Conservation (phyloP, 2,888 invertebrate species). For the Crioceris asparagi region DNA sequence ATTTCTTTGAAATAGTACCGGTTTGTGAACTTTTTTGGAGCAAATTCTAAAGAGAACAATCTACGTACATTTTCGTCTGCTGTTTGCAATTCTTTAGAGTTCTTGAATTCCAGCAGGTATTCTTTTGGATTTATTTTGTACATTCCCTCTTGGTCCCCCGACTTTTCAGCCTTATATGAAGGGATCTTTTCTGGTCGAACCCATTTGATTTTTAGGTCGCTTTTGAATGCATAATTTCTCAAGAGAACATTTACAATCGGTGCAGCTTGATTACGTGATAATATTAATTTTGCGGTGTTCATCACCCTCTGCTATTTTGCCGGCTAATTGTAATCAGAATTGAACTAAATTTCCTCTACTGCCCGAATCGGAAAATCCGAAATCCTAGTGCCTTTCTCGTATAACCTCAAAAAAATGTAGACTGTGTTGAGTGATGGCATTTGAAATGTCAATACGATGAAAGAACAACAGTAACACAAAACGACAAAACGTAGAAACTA, state of each 20-base stretch:
- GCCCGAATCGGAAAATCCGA: no score
- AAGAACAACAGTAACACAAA: no score
- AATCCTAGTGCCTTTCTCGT: no score
- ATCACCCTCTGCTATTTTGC: no score
- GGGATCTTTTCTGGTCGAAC: conserved; percentile 58
- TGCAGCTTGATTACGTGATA: no score
- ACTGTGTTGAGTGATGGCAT: no score
- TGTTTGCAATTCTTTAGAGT: conserved; percentile 59
- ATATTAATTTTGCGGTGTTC: no score
- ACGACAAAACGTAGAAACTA: no score
- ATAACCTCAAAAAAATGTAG: no score
- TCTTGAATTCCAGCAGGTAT: conserved; percentile 42
- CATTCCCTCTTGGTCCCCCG: conserved; percentile 57
- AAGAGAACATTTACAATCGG: conserved; percentile 1
- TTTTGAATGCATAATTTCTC: conserved; percentile 48
- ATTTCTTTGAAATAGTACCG: conserved; percentile 43
- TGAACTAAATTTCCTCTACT: no score
- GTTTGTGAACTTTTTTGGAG: conserved; percentile 46
- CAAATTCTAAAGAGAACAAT: conserved; percentile 59
- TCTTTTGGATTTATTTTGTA: conserved; percentile 45
- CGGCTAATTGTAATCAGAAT: no score
- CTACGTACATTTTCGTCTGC: conserved; percentile 60
- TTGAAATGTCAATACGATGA: no score
- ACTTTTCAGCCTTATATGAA: conserved; percentile 52
- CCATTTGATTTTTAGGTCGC: conserved; percentile 69